A percentile compares a stretch with the other conserved stretches of the same genome.
Conservation (phyloP, 92 coral and sea anemone species). For the Zoanthus sociatus region DNA sequence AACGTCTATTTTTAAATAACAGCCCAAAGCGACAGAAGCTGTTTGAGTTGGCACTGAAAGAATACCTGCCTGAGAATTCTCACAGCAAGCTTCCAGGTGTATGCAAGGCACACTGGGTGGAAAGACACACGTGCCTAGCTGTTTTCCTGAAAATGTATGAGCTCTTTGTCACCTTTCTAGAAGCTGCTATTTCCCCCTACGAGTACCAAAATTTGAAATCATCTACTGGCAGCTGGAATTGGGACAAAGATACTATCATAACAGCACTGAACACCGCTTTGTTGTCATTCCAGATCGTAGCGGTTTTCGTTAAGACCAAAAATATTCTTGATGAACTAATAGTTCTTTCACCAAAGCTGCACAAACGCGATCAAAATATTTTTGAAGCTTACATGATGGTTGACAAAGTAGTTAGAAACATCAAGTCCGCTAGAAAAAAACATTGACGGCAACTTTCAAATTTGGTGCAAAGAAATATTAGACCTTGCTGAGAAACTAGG, state of each 20-base stretch:
- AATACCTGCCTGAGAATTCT: slow-evolving; percentile 63
- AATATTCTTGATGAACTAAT: slow-evolving; percentile 64
- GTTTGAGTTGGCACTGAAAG: slow-evolving; percentile 64
- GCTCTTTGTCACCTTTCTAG: slow-evolving; percentile 59
- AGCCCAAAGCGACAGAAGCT: slow-evolving; percentile 59
- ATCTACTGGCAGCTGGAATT: slow-evolving; percentile 63
- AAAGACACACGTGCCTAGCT: slow-evolving; percentile 59
- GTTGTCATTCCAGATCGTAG: slow-evolving; percentile 54
- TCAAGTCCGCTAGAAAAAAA: slow-evolving; percentile 44
- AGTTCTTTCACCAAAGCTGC: slow-evolving; percentile 67
- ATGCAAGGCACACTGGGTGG: slow-evolving; percentile 71
- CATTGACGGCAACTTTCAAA: slow-evolving; percentile 35
- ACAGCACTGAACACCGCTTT: slow-evolving; percentile 62
- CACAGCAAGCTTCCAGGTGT: slow-evolving; percentile 69
- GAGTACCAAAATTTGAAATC: slow-evolving; percentile 55
- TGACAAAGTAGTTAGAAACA: slow-evolving; percentile 53
- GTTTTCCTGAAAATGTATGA: slow-evolving; percentile 64
- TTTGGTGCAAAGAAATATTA: slow-evolving; percentile 50
- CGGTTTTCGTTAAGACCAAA: slow-evolving; percentile 57
- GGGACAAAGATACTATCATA: slow-evolving; percentile 65
- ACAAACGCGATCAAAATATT: slow-evolving; percentile 66
- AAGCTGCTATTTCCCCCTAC: slow-evolving; percentile 61
- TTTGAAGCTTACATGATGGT: slow-evolving; percentile 66
- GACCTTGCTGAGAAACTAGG: slow-evolving; percentile 61
- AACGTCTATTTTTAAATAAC: slow-evolving; percentile 55